Evolutionary conservation across 2,888 invertebrate species (phyloP).

Genomic region (Oscheius onirici): DNA sequence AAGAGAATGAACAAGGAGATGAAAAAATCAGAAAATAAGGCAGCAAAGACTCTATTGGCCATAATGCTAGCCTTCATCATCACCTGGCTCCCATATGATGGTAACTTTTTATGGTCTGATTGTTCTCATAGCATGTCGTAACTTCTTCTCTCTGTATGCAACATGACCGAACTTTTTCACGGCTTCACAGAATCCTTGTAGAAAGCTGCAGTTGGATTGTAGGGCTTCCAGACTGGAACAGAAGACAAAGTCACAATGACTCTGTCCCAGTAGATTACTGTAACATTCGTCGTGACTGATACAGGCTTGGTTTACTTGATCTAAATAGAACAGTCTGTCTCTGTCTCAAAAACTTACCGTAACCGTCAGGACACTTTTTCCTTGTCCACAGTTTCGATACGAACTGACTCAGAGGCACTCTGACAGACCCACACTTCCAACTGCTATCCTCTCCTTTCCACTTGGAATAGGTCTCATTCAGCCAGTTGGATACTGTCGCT

Average conservation of each 20-base stretch:
- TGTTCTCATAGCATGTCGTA: no score
- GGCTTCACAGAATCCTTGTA: not conserved
- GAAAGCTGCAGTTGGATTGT: not conserved
- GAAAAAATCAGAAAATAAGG: slow-evolving; percentile 24
- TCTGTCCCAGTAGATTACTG: not conserved
- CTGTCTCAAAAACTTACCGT: no score
- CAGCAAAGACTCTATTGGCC: slow-evolving; percentile 24
- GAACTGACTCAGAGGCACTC: no score
- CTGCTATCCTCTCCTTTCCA: no score
- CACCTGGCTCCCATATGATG: slow-evolving; percentile 34
- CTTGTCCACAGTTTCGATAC: no score
- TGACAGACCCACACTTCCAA: no score
- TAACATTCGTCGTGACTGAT: not conserved
- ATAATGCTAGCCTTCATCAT: slow-evolving; percentile 32
- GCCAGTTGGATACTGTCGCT: no score
- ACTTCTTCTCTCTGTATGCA: not conserved
- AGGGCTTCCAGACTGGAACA: not conserved
- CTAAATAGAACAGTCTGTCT: no score
- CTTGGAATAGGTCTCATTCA: no score
- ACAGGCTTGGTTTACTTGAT: not conserved
- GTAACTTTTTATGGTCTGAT: not conserved
- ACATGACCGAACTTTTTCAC: not conserved
- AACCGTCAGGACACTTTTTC: no score
- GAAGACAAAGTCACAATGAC: not conserved
- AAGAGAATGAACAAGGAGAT: slow-evolving; percentile 10